Evolutionary conservation across 2,113 vertebrate genomes (phyloP).

Genomic region (Phalacrocorax brasilianus): DNA sequence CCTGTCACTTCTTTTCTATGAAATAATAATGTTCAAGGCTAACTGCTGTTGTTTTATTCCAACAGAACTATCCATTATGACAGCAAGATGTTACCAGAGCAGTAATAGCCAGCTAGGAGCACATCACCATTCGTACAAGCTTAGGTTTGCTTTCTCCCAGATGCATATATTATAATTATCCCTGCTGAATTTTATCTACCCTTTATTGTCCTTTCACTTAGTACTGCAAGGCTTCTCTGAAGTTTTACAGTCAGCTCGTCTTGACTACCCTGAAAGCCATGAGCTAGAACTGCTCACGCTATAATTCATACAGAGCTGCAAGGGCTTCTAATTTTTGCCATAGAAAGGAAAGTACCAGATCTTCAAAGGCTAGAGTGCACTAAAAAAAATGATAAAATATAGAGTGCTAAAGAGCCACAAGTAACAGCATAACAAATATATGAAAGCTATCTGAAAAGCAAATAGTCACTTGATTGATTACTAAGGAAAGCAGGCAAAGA

Average conservation of each 20-base stretch:
- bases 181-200: background rate
- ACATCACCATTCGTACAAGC: no score
- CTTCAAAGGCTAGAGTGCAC: no score
- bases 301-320: accelerated
- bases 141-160: background rate
- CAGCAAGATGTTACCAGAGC: background rate
- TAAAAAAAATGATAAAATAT: accelerated
- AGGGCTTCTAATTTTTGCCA: accelerated
- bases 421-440: accelerated
- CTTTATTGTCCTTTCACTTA: background rate
- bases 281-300: accelerated
- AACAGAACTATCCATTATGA: background rate
- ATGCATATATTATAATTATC: no score
- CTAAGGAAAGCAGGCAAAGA: background rate
- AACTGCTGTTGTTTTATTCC: background rate
- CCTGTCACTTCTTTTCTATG: background rate
- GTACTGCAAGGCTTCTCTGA: background rate
- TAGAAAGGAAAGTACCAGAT: background rate
- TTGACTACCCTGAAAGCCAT: background rate
- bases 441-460: background rate
- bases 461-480: no score
- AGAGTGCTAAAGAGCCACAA: no score
- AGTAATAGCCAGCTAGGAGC: background rate
- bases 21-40: background rate
- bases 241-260: background rate